Evolutionary conservation across 2,888 invertebrate genomes (phyloP), one percentile per base, ranked within the genome.

Genomic region (Conistra vaccinii): DNA sequence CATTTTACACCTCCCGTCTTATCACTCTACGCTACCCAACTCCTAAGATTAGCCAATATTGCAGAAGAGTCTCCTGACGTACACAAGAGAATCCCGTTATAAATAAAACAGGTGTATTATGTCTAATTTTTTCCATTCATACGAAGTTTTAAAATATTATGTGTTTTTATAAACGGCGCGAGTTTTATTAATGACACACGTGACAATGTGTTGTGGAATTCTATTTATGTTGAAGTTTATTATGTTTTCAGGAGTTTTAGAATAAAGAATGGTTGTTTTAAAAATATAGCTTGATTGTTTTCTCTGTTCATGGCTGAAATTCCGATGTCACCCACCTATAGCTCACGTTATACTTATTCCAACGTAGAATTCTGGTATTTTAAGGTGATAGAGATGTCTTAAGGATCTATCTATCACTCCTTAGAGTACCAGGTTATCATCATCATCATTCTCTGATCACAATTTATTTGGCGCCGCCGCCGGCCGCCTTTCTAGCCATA

Each of bases 81-180:
- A 39, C 14, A 55, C 39, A 57, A 65, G 48, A 69, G 2, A 69
- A 68, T 32, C 12, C 23, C 10, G 45, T 58, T 53, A 58, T 39
- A 73, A 51, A 66, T 60, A 84, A 73, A 57, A 73, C 78, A 73
- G 61, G 39, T 85, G 83, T 58, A 3, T 32, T 39, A n/a, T 57
- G 72, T 78, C 63, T 26, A 4, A 20, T 48, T 63, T 69, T 65
- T 61, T 55, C 58, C 75, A 85, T 78, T 79, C 73, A 78, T 60
- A 69, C 57, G 14, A 58, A 60, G 12, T 68, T 69, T 66, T 35
- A 69, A 69, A 68, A 77, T 71, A 63, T 55, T 62, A 57, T 26
- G 58, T 73, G n/a, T 63, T 68, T 84, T 48, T 68, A 48, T 10
- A 60, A 66, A 66, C 57, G 26, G 26, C 45, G n/a, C 32, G 58